Conservation (phyloP, 2,113 vertebrate genomes). For the Toxostoma redivivum region DNA sequence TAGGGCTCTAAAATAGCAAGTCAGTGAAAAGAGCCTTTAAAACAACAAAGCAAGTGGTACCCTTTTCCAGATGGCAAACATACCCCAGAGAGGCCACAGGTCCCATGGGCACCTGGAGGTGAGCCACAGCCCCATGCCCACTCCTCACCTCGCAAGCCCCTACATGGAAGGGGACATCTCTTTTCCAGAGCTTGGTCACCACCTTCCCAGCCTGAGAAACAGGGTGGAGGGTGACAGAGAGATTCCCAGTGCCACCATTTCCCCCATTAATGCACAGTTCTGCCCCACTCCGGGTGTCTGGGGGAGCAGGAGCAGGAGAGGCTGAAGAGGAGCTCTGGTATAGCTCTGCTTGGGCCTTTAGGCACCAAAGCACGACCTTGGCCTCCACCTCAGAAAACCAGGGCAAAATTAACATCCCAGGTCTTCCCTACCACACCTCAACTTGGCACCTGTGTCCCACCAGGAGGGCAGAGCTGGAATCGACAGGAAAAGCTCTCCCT, state of each 20-base stretch:
- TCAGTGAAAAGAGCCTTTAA: background rate
- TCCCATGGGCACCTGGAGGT: background rate
- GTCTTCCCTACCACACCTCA: background rate
- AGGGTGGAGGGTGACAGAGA: background rate
- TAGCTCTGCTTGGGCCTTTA: background rate
- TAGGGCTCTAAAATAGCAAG: rapidly evolving
- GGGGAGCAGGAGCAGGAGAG: rapidly evolving
- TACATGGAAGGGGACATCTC: rapidly evolving
- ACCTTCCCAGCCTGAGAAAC: background rate
- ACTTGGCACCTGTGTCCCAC: background rate
- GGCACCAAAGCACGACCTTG: background rate
- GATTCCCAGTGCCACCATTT: background rate
- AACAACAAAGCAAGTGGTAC: background rate
- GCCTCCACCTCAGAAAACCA: background rate
- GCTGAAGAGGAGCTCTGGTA: background rate
- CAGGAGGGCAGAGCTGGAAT: background rate
- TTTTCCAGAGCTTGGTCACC: background rate
- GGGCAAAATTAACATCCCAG: background rate
- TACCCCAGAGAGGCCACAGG: background rate
- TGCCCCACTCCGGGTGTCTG: background rate
- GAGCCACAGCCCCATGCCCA: rapidly evolving
- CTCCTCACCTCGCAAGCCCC: background rate
- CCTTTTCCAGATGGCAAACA: background rate
- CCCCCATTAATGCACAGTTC: background rate
- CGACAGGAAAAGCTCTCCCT: background rate